phyloP scores from a whole-genome alignment of 2,888 invertebrate species.

The Nysson spinosus region DNA sequence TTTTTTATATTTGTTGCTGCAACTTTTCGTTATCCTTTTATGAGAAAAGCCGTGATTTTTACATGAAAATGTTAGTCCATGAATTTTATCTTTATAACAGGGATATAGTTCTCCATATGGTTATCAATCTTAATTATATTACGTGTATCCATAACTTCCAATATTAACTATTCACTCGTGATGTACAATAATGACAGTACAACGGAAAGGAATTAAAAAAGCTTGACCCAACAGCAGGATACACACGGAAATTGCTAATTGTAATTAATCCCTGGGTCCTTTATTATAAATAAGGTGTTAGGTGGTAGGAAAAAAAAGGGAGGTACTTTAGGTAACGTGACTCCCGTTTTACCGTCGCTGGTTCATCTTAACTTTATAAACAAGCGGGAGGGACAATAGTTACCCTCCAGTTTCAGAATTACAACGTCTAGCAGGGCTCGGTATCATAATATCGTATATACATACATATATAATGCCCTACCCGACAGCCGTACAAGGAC shows the following conservation, averaged over 20 bases:
- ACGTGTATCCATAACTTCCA: no score
- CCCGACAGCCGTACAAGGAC: constrained; percentile 60
- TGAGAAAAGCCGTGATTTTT: no score
- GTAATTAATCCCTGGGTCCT: constrained; percentile 44
- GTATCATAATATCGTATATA: constrained; percentile 60
- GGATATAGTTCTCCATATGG: no score
- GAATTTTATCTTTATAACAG: no score
- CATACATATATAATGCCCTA: constrained; percentile 56
- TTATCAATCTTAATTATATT: no score
- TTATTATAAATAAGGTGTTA: constrained; percentile 45
- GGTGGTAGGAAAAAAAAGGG: no score
- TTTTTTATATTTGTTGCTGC: no score
- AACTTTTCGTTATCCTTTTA: no score
- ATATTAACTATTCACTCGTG: no score
- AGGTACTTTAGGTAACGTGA: constrained; percentile 52
- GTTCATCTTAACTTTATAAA: constrained; percentile 57
- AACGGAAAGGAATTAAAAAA: no score
- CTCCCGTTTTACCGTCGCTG: constrained; percentile 50
- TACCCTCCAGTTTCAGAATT: constrained; percentile 53
- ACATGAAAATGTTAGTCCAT: no score
- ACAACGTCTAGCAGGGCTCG: constrained; percentile 47
- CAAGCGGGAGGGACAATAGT: constrained; percentile 47
- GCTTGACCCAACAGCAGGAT: constrained; percentile 18
- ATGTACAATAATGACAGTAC: no score
- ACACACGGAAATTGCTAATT: constrained; percentile 34